Evolutionary conservation across 2,888 invertebrate species (phyloP), one percentile per base, ranked within the genome.

Genomic region (Phengaris alcon): DNA sequence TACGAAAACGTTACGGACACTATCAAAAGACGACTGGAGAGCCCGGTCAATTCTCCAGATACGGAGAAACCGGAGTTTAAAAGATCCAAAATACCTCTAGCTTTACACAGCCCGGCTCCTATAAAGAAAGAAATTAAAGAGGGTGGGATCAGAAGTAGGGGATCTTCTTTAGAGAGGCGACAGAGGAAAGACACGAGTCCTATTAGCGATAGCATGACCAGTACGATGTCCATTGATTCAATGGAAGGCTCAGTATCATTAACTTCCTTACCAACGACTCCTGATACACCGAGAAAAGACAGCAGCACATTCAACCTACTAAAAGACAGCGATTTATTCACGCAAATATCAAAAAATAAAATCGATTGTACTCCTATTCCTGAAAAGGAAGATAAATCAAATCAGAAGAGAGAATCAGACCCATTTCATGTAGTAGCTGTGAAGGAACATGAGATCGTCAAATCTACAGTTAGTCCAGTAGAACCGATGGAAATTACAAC

Each of bases 321-420:
- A 12, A 94, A 95, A 82, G 95, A 95, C 78, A 96, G 96, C 85
- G 94, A 94, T 59, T 90, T 96, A 12, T 96, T 96, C 85, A 95
- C 95, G 8, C 95, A 95, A 87, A 95, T 96, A 79, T 95, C 95
- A 0, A 89, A 93, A 46, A 94, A 95, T 82, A 84, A 84, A 77
- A 83, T 87, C 35, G 82, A 82, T 59, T 52, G 44, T 57, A 48
- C 73, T n/a, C 55, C 73, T 35, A 57, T 73, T n/a, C 44, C 52
- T 9, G 77, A 73, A n/a, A 55, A 46, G 8, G 73, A 52, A 70
- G 70, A 70, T 51, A 70, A 70, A 64, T 6, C 55, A n/a, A 44
- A 3, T 13, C 6, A 35, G 12, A 73, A 79, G 54, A 76, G 76
- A 64, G 78, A 80, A 13, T 76, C 78, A 69, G 82, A 80, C 59